Base-by-base conservation (phyloP, 2,113 vertebrate genomes). In the Rhinichthys klamathensis region DNA sequence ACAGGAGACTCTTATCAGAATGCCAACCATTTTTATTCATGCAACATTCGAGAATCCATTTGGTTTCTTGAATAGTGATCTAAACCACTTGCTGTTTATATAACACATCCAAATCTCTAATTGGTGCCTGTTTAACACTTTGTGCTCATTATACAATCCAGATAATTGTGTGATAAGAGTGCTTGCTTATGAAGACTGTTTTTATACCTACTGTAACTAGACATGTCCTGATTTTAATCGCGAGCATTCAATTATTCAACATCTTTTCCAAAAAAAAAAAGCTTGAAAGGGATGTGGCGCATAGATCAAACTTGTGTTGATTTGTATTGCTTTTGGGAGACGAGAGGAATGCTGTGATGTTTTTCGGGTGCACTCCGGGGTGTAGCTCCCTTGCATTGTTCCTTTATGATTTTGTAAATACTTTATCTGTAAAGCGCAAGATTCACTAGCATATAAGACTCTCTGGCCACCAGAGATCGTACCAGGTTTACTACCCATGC, bases 221-320 rank as follows among this genome's bases (percentile, higher is more conserved):
- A 49, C 46, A 27, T 72, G 73, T 44, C 70, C 67, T 74, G 73
- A 56, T 69, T 76, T 72, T 12, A 54, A 73, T 54, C 25, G 18
- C n/a, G 9, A 70, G 3, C 15, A 21, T 75, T 84, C 65, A 89
- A 86, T 86, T 77, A 86, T 86, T 80, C 82, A 87, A 35, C 30
- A 46, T 16, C 35, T 18, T 35, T 25, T 12, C 25, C 38, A 61
- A 58, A 44, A 49, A 41, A 77, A 46, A 63, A 23, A n/a, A 63
- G 49, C 76, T 78, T 78, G 44, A 86, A 87, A 84, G 65, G 18
- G 77, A 32, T 18, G 60, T 41, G 58, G 38, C n/a, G 46, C 15
- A 82, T 18, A 80, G 51, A 44, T 54, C 65, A 79, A 49, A 74
- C 69, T 38, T 58, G 30, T 16, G 67, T 74, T 69, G 32, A 63